Conservation (phyloP, 2,888 invertebrate species). For the Orthosia gothica region DNA sequence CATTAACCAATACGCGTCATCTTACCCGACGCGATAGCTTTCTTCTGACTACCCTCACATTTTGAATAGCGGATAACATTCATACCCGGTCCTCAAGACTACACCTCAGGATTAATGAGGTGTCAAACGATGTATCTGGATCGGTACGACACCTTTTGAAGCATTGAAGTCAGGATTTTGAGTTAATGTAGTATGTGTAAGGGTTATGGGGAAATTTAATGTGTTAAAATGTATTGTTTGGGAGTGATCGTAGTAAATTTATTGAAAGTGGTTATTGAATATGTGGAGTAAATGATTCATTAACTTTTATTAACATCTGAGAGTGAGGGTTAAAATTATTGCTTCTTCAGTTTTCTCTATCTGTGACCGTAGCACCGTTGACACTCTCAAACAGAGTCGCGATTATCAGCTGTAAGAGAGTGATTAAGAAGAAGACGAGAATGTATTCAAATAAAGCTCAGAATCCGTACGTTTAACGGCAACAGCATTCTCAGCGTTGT, state of each 20-base stretch:
- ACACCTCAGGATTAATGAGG: slow-evolving; percentile 51
- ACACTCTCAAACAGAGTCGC: too few species aligned
- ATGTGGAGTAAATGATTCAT: background rate
- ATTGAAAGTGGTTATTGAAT: background rate
- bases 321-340: background rate
- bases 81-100: slow-evolving; percentile 8
- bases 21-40: slow-evolving; percentile 30
- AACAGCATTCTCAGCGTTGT: too few species aligned
- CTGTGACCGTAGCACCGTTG: too few species aligned
- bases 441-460: too few species aligned
- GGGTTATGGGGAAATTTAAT: background rate
- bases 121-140: slow-evolving; percentile 44
- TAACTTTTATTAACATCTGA: slow-evolving; percentile 14
- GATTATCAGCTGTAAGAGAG: too few species aligned
- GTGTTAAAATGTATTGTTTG: slow-evolving; percentile 4
- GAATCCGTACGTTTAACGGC: too few species aligned
- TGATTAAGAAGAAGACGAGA: too few species aligned
- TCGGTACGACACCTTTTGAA: slow-evolving; percentile 25
- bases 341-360: too few species aligned
- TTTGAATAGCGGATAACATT: slow-evolving; percentile 44
- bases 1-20: slow-evolving; percentile 29
- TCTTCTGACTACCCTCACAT: slow-evolving; percentile 33
- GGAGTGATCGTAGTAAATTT: background rate
- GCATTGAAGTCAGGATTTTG: slow-evolving; percentile 9
- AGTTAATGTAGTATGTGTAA: slow-evolving; percentile 32